Percentiles rank a stretch among this genome's conserved stretches.
Conservation (phyloP, 2,113 vertebrate species). For the Struthidea cinerea region DNA sequence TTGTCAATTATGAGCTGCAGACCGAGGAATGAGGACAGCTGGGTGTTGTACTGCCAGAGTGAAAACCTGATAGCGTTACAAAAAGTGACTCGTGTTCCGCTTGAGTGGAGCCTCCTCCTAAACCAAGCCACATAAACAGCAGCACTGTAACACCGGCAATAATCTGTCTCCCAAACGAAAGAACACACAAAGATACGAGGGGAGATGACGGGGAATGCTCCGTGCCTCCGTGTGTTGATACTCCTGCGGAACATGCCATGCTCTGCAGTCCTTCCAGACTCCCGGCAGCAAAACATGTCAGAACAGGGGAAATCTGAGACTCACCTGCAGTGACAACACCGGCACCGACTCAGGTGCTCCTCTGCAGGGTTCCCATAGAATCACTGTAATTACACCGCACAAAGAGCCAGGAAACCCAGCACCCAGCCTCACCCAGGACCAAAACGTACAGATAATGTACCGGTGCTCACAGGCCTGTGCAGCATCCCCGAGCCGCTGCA, state of each 20-base stretch:
- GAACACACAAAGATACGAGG: neutral
- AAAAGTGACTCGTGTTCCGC: neutral
- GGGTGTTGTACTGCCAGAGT: neutral
- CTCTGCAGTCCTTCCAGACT: neutral
- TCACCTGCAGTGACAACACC: neutral
- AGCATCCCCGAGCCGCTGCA: accelerated
- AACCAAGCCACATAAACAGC: neutral
- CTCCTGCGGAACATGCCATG: neutral
- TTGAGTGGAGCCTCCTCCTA: neutral
- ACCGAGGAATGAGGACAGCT: neutral
- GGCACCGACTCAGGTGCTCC: neutral
- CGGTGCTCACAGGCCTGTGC: neutral
- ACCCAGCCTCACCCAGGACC: neutral
- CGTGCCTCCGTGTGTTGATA: neutral
- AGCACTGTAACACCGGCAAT: neutral
- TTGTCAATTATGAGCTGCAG: neutral
- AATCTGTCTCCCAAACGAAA: neutral
- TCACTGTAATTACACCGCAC: neutral
- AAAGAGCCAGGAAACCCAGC: neutral
- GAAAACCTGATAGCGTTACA: neutral
- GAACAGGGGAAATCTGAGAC: neutral
- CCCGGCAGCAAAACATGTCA: neutral
- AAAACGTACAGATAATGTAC: accelerated
- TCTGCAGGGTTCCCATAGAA: neutral
- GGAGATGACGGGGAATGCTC: neutral